Conservation (phyloP, 2,797 vertebrate species). For the Lycodopsis pacificus region DNA sequence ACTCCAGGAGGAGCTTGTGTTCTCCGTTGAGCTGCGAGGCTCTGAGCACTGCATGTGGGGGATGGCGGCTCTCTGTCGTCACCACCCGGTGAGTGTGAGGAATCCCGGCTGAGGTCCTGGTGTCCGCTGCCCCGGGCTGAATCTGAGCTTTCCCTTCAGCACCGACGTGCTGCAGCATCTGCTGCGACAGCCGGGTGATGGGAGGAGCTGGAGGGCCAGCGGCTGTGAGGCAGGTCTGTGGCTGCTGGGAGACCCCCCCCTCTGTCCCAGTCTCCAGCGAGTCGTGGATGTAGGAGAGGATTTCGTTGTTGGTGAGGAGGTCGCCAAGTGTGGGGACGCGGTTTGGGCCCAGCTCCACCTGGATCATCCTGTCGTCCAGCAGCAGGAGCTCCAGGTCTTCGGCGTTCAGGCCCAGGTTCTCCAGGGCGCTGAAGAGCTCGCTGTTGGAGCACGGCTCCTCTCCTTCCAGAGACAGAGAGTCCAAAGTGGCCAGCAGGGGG, state of each 20-base stretch:
- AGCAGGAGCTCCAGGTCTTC: conserved; percentile 88
- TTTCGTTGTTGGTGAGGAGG: conserved; percentile 80
- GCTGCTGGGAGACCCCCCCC: conserved; percentile 10
- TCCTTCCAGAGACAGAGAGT: conserved; percentile 79
- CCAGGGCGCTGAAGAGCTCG: conserved; percentile 82
- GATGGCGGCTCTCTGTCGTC: conserved; percentile 8
- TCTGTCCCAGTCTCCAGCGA: conserved; percentile 40
- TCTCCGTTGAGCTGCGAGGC: conserved; percentile 26
- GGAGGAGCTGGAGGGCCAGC: background rate
- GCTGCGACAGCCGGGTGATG: conserved; percentile 75
- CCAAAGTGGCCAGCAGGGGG: conserved; percentile 83
- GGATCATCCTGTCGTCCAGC: conserved; percentile 87
- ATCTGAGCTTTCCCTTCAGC: conserved; percentile 25
- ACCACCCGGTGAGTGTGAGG: conserved; percentile 57
- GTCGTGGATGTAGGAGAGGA: conserved; percentile 82
- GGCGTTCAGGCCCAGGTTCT: conserved; percentile 83
- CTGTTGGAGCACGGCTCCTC: conserved; percentile 83
- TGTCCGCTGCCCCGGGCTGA: conserved; percentile 15
- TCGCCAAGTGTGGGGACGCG: conserved; percentile 66
- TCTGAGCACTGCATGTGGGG: conserved; percentile 15
- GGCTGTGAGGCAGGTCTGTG: background rate
- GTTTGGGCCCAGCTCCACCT: conserved; percentile 80
- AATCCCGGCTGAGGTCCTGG: conserved; percentile 17
- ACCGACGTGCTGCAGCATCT: conserved; percentile 71
- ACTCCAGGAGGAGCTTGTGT: conserved; percentile 28